phyloP scores from a whole-genome alignment of 2,888 invertebrate species.

The Drosophila conformis region DNA sequence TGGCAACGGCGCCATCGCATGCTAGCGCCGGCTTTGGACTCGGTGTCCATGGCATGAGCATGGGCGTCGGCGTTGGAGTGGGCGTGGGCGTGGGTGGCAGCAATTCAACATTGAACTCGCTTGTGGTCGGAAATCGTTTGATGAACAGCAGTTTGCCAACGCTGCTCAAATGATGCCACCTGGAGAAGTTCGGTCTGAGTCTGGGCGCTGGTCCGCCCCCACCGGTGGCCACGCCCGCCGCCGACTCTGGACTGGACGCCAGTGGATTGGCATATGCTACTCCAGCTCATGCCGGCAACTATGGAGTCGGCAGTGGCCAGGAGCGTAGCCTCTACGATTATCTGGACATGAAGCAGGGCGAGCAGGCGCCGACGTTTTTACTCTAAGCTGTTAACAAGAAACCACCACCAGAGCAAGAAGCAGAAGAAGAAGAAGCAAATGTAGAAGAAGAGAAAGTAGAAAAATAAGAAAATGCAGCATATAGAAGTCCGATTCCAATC shows the following conservation, averaged over 20 bases:
- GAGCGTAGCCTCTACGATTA: slow-evolving; percentile 71
- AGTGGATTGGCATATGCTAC: slow-evolving; percentile 30
- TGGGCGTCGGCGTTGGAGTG: slow-evolving; percentile 71
- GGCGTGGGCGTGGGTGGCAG: slow-evolving; percentile 79
- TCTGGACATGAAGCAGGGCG: slow-evolving; percentile 66
- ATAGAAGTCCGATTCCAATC: not conserved
- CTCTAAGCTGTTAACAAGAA: slow-evolving; percentile 70
- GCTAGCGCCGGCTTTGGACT: slow-evolving; percentile 71
- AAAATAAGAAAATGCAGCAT: not conserved
- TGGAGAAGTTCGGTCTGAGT: slow-evolving; percentile 79
- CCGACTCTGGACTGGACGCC: slow-evolving; percentile 49
- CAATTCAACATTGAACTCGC: slow-evolving; percentile 78
- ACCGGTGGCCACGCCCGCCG: slow-evolving; percentile 63
- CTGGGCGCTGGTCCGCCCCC: slow-evolving; percentile 70
- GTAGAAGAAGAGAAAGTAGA: slow-evolving; percentile 32
- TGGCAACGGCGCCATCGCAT: slow-evolving; percentile 74
- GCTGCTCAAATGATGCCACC: slow-evolving; percentile 83
- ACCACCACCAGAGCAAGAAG: slow-evolving; percentile 63
- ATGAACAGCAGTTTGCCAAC: slow-evolving; percentile 82
- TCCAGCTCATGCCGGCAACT: slow-evolving; percentile 44
- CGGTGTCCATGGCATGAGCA: slow-evolving; percentile 74
- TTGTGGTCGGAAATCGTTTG: slow-evolving; percentile 82
- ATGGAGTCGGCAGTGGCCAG: slow-evolving; percentile 50
- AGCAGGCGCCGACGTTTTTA: slow-evolving; percentile 75
- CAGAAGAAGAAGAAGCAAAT: slow-evolving; percentile 31